Evolutionary conservation across 2,888 invertebrate genomes (phyloP).

Genomic region (Apoderus coryli): DNA sequence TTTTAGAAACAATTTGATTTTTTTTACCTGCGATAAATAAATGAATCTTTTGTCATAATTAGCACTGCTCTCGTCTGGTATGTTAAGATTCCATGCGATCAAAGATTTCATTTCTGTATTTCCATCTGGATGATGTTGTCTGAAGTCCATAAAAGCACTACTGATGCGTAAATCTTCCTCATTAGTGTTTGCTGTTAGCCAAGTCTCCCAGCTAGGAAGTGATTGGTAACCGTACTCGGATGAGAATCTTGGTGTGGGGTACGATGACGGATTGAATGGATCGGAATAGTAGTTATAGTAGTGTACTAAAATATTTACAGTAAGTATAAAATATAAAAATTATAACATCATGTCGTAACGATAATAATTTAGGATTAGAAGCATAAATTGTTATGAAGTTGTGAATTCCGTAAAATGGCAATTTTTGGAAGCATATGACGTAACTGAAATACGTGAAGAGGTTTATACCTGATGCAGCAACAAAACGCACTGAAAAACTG

Average conservation of each 20-base stretch:
- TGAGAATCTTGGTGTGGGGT: slow-evolving; percentile 71
- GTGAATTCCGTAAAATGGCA: too few relatives aligned
- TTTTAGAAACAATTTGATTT: too few relatives aligned
- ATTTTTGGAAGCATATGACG: too few relatives aligned
- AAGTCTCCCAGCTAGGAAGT: slow-evolving; percentile 57
- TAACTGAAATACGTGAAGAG: too few relatives aligned
- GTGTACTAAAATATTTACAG: slow-evolving; percentile 66
- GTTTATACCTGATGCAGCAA: too few relatives aligned
- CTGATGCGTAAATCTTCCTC: slow-evolving; percentile 36
- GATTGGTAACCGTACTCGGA: slow-evolving; percentile 97
- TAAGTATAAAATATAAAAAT: too few relatives aligned
- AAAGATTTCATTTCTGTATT: slow-evolving; percentile 45
- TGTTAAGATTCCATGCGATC: slow-evolving; percentile 46
- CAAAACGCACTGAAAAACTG: too few relatives aligned
- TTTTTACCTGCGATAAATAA: slow-evolving; percentile 76
- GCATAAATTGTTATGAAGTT: too few relatives aligned
- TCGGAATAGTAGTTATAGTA: slow-evolving; percentile 76
- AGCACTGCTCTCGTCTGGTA: slow-evolving; percentile 35
- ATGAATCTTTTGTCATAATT: slow-evolving; percentile 52
- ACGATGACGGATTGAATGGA: slow-evolving; percentile 65
- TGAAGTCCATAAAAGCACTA: slow-evolving; percentile 51
- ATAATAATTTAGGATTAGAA: too few relatives aligned
- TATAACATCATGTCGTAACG: too few relatives aligned
- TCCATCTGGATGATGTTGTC: slow-evolving; percentile 82
- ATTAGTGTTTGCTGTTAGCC: slow-evolving; percentile 42